Base-by-base conservation (phyloP, 2,113 vertebrate genomes). In the Albula glossodonta region DNA sequence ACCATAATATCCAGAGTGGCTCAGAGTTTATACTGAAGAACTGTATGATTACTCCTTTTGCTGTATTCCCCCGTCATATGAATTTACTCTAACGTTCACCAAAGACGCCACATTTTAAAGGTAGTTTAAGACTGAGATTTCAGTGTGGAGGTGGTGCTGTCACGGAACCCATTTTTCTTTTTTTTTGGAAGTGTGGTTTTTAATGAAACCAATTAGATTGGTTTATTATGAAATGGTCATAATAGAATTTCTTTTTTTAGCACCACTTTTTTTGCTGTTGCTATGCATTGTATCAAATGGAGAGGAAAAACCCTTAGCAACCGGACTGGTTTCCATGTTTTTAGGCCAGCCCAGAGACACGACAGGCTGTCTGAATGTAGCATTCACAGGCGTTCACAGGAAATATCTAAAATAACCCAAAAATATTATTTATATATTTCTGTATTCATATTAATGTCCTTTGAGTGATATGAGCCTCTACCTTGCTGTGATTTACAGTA, bases 191-290 rank as follows among this genome's bases (percentile, higher is more conserved):
- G 82, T 87, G 53, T 87, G 80, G 49, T 80, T 87, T 41, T 70
- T 41, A 49, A 51, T 49, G 41, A 52, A 81, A 25, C 19, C 70
- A 70, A 84, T 66, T 84, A 80, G 56, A 63, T 84, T 48, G 78
- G 52, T 63, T 60, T 84, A 81, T 83, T 84, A 74, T 84, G 82
- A 81, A 84, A 78, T 80, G 78, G 83, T 78, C 79, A 81, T 81
- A 80, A 84, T 84, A 78, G 57, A 74, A 78, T 83, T 84, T 49
- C 49, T 87, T 78, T 56, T 80, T 87, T 79, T 83, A 79, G 78
- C 83, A 74, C 31, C 84, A 22, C 25, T 41, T 3, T 12, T 60
- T 84, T 84, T 74, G n/a, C 77, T 79, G 82, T 84, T 87, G 82
- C 83, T 87, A 81, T 80, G 82, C 49, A 41, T 83, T 63, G 51